These are phyloP conservation scores for Dascyllus trimaculatus DNA, from an alignment of 2,113 vertebrate species.

Conservation along the genomic window DNA sequence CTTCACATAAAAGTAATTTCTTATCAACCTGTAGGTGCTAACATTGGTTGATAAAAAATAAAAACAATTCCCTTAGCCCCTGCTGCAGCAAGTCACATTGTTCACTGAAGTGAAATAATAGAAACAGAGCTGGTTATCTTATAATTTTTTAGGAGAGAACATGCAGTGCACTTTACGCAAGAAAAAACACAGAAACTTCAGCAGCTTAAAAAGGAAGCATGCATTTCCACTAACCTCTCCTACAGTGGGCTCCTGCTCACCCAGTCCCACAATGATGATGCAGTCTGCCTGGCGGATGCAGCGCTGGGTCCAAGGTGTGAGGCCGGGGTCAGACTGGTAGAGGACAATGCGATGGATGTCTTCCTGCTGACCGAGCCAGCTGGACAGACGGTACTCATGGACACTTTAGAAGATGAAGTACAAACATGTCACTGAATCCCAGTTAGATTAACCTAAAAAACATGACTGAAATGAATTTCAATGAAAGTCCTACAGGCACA, in stretches of 20 bases:
- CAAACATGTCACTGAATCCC: not conserved
- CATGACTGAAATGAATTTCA: too few species aligned
- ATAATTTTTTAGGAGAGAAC: too few species aligned
- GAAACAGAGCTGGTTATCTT: too few species aligned
- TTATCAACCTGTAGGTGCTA: too few species aligned
- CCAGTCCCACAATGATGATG: conserved; percentile 94
- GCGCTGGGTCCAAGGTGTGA: conserved; percentile 96
- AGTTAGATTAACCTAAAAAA: not conserved
- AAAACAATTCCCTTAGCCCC: too few species aligned
- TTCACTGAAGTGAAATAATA: too few species aligned
- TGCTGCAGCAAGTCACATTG: too few species aligned
- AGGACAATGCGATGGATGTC: conserved; percentile 95
- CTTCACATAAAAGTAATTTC: too few species aligned
- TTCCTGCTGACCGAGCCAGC: conserved; percentile 97
- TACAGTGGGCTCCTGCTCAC: conserved; percentile 93
- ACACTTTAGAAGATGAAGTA: conserved; percentile 76
- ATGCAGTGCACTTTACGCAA: too few species aligned
- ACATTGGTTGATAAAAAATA: too few species aligned
- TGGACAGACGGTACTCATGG: conserved; percentile 94
- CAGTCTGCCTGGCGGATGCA: conserved; percentile 96
- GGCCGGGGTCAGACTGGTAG: conserved; percentile 91
- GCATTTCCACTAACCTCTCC: conserved; percentile 88
- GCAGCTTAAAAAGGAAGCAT: not conserved
- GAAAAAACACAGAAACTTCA: too few species aligned
- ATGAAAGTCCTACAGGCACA: too few species aligned